Percentiles rank a stretch among this genome's conserved stretches.
Evolutionary conservation across 2,888 invertebrate species (phyloP).

Genomic region (Carabus problematicus): DNA sequence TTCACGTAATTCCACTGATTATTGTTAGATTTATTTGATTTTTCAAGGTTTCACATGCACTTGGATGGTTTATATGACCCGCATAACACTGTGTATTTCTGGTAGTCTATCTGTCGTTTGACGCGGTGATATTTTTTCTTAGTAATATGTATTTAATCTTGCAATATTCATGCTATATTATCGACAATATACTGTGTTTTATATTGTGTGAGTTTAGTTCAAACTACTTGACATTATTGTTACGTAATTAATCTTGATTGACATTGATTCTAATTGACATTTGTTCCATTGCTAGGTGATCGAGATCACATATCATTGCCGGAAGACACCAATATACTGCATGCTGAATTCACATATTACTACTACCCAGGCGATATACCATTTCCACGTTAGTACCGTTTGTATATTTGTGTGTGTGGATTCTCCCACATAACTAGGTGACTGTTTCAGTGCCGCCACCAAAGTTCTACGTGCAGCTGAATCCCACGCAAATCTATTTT

Average conservation of each 20-base stretch:
- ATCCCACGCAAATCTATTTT: conserved; percentile 87
- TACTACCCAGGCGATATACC: conserved; percentile 92
- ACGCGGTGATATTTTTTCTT: neutral
- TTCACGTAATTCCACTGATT: conserved; percentile 17
- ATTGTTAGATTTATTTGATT: neutral
- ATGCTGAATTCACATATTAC: conserved; percentile 95
- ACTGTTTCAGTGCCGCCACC: conserved; percentile 87
- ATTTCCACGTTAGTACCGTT: conserved; percentile 76
- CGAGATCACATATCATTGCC: conserved; percentile 84
- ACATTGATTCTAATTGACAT: neutral
- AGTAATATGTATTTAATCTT: no score
- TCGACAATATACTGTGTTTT: no score
- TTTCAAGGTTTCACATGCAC: no score
- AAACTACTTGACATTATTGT: neutral
- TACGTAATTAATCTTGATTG: conserved; percentile 15
- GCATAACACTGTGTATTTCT: no score
- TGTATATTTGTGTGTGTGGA: conserved; percentile 25
- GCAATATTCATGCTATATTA: no score
- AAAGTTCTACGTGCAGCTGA: conserved; percentile 88
- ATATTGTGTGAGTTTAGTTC: conserved; percentile 10
- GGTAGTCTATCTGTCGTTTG: conserved; percentile 28
- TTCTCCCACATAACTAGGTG: conserved; percentile 10
- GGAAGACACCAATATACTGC: conserved; percentile 89
- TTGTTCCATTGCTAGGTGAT: conserved; percentile 63
- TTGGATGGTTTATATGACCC: no score